Conservation (phyloP, 2,113 vertebrate genomes). For the Xyrauchen texanus region DNA sequence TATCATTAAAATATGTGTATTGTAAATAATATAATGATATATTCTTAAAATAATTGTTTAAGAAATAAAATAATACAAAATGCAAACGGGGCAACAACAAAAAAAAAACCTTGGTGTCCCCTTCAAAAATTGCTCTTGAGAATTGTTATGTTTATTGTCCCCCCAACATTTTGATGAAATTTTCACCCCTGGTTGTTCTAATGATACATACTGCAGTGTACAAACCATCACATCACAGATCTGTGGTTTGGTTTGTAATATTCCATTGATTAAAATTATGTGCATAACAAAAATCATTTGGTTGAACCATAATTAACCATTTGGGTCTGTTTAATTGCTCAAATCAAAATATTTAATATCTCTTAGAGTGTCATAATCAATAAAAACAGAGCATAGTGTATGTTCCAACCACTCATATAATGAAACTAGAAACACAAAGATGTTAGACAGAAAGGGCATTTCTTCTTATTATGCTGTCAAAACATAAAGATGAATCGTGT, state of each 20-base stretch:
- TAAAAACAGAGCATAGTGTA: conserved; percentile 12
- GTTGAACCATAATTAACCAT: conserved; percentile 27
- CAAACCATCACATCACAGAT: conserved; percentile 17
- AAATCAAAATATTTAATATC: conserved; percentile 13
- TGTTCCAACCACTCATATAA: background rate
- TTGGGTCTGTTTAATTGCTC: background rate
- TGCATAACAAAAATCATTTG: conserved; percentile 23
- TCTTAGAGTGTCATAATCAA: conserved; percentile 11
- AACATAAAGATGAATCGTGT: conserved; percentile 13
- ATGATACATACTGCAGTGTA: background rate
- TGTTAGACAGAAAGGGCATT: conserved; percentile 35
- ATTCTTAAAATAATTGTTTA: too few relatives aligned
- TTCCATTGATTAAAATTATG: conserved; percentile 5
- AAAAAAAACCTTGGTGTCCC: too few relatives aligned
- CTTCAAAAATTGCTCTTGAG: too few relatives aligned
- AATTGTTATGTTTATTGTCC: too few relatives aligned
- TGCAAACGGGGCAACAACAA: too few relatives aligned
- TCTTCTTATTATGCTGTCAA: conserved; percentile 49
- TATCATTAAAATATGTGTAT: too few relatives aligned
- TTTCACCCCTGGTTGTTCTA: too few relatives aligned
- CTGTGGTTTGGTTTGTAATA: conserved; percentile 39
- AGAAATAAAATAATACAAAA: too few relatives aligned
- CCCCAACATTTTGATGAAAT: too few relatives aligned
- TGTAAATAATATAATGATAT: too few relatives aligned
- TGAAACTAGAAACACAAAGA: conserved; percentile 17